Conservation (phyloP, 2,113 vertebrate genomes). For the Dissostichus mawsoni region DNA sequence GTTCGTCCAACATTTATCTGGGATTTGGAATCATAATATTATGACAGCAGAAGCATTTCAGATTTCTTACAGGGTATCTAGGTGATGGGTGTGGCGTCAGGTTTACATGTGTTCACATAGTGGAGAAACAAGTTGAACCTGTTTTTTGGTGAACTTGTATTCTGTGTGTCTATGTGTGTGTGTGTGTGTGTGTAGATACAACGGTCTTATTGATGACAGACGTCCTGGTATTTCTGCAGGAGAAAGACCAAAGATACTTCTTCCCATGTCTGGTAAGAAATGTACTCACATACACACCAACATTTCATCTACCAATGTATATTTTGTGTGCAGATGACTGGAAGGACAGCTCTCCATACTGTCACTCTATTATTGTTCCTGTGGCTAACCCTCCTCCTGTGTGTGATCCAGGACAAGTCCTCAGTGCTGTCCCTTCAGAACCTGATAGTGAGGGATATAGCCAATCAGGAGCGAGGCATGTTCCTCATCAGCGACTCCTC, state of each 20-base stretch:
- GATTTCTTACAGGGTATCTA: neutral
- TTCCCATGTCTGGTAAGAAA: slow-evolving; percentile 91
- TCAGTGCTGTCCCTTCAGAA: slow-evolving; percentile 91
- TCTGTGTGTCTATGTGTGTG: neutral
- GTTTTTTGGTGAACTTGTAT: neutral
- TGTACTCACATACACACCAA: neutral
- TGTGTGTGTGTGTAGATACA: slow-evolving; percentile 85
- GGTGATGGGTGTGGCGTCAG: neutral
- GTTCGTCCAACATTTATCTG: too few species aligned
- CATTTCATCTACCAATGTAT: neutral
- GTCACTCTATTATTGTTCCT: neutral
- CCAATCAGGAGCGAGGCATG: slow-evolving; percentile 95
- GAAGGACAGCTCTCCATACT: neutral
- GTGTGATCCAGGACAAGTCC: slow-evolving; percentile 87
- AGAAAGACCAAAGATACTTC: slow-evolving; percentile 95
- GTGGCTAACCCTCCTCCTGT: neutral
- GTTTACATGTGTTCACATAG: neutral
- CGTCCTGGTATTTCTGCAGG: slow-evolving; percentile 92
- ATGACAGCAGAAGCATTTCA: neutral
- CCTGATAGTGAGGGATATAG: slow-evolving; percentile 92
- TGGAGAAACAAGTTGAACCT: neutral
- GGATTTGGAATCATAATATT: too few species aligned
- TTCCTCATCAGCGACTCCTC: slow-evolving; percentile 89
- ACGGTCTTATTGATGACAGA: slow-evolving; percentile 93
- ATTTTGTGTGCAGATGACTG: neutral